Conservation (phyloP, 2,797 vertebrate genomes). For the Rhinoraja longicauda region DNA sequence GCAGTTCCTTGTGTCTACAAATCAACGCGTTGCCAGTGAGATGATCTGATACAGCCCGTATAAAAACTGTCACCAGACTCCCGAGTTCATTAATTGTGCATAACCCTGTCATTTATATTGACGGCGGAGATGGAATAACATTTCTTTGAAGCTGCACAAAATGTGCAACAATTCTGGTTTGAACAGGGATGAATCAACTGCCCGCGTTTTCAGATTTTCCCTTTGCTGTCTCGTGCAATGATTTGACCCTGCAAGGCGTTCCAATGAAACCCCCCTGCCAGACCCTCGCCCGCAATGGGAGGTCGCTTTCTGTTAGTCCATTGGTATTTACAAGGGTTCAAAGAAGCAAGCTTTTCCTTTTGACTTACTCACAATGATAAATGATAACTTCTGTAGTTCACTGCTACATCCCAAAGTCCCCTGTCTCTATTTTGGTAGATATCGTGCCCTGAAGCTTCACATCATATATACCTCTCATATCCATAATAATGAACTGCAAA, state of each 20-base stretch:
- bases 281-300: no score
- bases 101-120: not conserved
- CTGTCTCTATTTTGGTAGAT: slow-evolving; percentile 1
- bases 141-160: not conserved
- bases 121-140: not conserved
- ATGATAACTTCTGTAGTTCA: not conserved
- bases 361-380: not conserved
- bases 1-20: not conserved
- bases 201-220: not conserved
- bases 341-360: not conserved
- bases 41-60: not conserved
- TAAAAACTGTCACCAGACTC: not conserved
- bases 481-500: slow-evolving; percentile 16
- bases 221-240: no score
- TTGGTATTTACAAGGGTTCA: not conserved
- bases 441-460: slow-evolving; percentile 13
- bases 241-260: not conserved
- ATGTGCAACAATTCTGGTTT: not conserved
- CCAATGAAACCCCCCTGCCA: not conserved
- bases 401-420: not conserved
- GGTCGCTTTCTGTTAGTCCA: not conserved
- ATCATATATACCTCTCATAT: slow-evolving; percentile 18
- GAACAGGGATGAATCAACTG: not conserved
- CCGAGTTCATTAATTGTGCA: not conserved
- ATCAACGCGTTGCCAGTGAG: not conserved